Base-by-base conservation (phyloP, 2,888 invertebrate species). In the Horisme vitalbata region DNA sequence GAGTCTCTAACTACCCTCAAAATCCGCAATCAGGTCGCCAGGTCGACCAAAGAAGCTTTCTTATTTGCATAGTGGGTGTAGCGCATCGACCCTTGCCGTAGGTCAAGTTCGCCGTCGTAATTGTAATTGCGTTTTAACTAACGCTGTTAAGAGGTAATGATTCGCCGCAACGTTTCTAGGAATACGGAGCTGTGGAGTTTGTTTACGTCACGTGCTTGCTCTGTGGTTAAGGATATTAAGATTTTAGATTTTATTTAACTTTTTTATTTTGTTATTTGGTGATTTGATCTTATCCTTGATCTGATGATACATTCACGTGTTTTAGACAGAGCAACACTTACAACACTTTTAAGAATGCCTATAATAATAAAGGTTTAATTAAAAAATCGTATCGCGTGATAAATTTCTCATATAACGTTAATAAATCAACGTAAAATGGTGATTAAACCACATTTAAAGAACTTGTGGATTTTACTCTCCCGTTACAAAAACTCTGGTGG, bases 91-190 rank as follows among this genome's bases (percentile, higher is more conserved):
- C 81, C 74, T 78, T 79, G 61, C 63, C 77, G 75, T 80, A 83
- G 88, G 88, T 89, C 88, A 89, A 89, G 88, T 83, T 82, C 86
- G 74, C 65, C 66, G 64, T 59, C 65, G 66, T 85, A 80, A 80
- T 81, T 79, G 73, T 84, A 81, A 86, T 88, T 85, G 76, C 79
- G 77, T 83, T 75, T 72, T 79, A 74, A 80, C 77, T 80, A 79
- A 82, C 73, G 61, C 65, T 65, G 78, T 82, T 83, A 80, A 58
- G 59, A 64, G 61, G 69, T 73, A 75, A 77, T 77, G 75, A 77
- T 73, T 74, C 65, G 55, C 52, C 62, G 57, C 59, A 59, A 52
- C 61, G 59, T 57, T 65, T 56, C 48, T 54, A 55, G 55, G 39
- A 58, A 57, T 55, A 56, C 41, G 21, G 3, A 27, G 37, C 12